These are phyloP conservation scores for Halictus rubicundus DNA, from an alignment of 1,140 invertebrate genomes.

Conservation along the genomic window DNA sequence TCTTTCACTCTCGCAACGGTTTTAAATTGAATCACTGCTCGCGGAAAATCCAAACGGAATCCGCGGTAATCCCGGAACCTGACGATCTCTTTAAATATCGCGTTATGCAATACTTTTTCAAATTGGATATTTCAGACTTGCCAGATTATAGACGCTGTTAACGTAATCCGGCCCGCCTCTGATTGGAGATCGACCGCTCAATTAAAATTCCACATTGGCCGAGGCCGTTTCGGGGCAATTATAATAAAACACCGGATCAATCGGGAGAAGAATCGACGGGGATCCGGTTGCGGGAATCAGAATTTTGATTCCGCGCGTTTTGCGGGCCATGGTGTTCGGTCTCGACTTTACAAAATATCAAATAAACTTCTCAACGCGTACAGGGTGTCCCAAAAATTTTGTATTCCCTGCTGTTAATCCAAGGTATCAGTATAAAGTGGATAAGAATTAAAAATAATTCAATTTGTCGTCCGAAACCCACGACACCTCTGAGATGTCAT, in stretches of 20 bases:
- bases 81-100: constrained; percentile 3
- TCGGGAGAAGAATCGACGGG: neutral
- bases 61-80: constrained; percentile 22
- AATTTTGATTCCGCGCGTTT: neutral
- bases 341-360: too few species aligned
- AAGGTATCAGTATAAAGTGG: too few species aligned
- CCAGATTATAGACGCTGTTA: neutral
- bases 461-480: too few species aligned
- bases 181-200: neutral
- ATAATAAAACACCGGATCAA: neutral
- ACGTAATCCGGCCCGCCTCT: neutral
- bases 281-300: neutral
- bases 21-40: constrained; percentile 39
- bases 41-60: constrained; percentile 22
- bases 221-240: neutral
- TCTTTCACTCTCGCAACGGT: neutral
- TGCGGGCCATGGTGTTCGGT: too few species aligned
- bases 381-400: too few species aligned
- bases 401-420: too few species aligned
- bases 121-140: neutral
- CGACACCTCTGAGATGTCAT: too few species aligned
- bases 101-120: neutral
- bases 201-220: neutral
- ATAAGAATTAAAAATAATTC: too few species aligned
- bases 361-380: too few species aligned